phyloP scores from a whole-genome alignment of 2,113 vertebrate species.

The Jaculus jaculus region DNA sequence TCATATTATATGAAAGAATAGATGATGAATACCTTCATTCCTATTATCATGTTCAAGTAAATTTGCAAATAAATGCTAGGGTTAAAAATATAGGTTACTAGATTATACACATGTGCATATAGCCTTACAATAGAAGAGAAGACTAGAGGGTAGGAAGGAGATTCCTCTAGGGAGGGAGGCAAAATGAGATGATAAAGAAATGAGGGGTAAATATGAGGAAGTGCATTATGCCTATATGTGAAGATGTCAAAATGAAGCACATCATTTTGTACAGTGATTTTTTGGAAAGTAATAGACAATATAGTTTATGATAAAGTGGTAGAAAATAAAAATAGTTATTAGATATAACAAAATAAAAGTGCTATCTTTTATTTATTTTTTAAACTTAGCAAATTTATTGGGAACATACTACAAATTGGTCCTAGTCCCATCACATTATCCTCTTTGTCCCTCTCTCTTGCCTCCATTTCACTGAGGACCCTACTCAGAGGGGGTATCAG shows the following conservation, averaged over 20 bases:
- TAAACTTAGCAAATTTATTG: no score
- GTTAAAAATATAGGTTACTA: not conserved
- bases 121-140: not conserved
- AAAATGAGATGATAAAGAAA: not conserved
- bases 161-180: no score
- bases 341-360: not conserved
- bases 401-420: no score
- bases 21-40: not conserved
- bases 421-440: no score
- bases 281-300: no score
- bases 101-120: not conserved
- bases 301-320: not conserved
- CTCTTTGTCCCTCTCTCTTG: no score
- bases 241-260: not conserved
- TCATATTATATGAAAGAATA: not conserved
- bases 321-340: constrained; percentile 3
- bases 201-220: no score
- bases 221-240: not conserved
- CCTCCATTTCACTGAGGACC: no score
- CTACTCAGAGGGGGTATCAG: no score
- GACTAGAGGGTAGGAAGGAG: not conserved
- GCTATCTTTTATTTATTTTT: no score
- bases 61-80: not conserved
- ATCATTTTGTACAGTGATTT: not conserved
- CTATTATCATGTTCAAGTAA: not conserved